Conservation (phyloP, 2,888 invertebrate species). For the Pristionchus entomophagus region DNA sequence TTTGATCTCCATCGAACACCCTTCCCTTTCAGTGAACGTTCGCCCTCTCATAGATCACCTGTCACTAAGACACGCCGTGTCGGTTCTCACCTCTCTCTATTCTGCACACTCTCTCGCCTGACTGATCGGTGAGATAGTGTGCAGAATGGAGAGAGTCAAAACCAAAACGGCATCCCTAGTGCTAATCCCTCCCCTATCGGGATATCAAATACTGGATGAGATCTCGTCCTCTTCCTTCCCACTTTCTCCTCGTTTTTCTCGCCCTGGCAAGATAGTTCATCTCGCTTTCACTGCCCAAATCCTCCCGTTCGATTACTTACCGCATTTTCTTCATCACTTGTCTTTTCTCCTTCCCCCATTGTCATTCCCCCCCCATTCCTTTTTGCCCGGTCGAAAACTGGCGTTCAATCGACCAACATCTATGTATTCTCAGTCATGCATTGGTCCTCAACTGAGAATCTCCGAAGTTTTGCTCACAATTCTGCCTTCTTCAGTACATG, state of each 20-base stretch:
- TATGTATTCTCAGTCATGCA: not conserved
- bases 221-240: not conserved
- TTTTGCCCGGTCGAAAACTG: not conserved
- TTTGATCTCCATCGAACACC: no score
- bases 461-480: not conserved
- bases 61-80: no score
- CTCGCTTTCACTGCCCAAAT: not conserved
- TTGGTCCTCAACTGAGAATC: not conserved
- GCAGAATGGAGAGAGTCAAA: no score
- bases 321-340: not conserved
- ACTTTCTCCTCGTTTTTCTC: not conserved
- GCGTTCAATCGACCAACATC: not conserved
- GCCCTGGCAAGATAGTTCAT: not conserved
- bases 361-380: not conserved
- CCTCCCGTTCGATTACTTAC: not conserved
- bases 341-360: not conserved
- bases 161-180: no score
- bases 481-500: not conserved
- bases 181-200: no score
- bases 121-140: no score
- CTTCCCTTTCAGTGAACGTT: no score
- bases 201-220: conserved; percentile 6
- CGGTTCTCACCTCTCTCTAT: no score
- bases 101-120: no score
- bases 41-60: no score